These are phyloP conservation scores for Toxotes jaculatrix DNA, from an alignment of 2,113 vertebrate species.

Conservation along the genomic window DNA sequence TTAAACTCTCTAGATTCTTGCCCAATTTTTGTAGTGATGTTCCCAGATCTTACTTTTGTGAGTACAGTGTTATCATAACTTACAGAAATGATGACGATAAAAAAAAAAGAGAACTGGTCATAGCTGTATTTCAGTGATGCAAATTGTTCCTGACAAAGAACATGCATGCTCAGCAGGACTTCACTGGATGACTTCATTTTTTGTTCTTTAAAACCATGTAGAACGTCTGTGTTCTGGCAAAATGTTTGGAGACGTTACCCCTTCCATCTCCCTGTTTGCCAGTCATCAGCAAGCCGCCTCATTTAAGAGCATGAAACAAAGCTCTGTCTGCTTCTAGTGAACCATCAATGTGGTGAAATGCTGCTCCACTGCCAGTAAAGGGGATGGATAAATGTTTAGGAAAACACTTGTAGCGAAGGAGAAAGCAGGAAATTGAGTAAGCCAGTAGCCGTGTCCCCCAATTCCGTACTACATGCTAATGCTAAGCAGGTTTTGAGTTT, in stretches of 20 bases:
- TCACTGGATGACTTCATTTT: not conserved
- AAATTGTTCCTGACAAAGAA: constrained; percentile 25
- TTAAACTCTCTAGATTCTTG: not conserved
- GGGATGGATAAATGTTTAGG: constrained; percentile 48
- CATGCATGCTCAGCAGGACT: constrained; percentile 36
- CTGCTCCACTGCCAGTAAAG: constrained; percentile 37
- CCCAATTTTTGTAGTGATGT: not conserved
- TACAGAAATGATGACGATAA: not conserved
- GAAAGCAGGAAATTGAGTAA: constrained; percentile 2
- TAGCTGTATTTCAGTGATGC: constrained; percentile 3
- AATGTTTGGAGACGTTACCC: constrained; percentile 34
- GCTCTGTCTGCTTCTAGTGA: constrained; percentile 63
- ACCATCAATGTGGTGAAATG: constrained; percentile 62
- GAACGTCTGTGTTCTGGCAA: constrained; percentile 18
- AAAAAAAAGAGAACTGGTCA: not conserved
- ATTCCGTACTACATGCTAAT: not conserved
- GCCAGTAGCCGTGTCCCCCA: constrained; percentile 5
- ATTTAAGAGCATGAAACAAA: constrained; percentile 64
- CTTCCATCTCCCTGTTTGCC: constrained; percentile 34
- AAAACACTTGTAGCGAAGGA: constrained; percentile 35
- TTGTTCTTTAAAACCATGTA: constrained; percentile 10
- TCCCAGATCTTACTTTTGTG: not conserved
- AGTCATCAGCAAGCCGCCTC: constrained; percentile 51
- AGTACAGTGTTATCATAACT: not conserved
- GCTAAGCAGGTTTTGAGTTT: not conserved